A percentile compares a stretch with the other conserved stretches of the same genome.
Evolutionary conservation across 2,888 invertebrate species (phyloP).

Genomic region (Ophion costatus): DNA sequence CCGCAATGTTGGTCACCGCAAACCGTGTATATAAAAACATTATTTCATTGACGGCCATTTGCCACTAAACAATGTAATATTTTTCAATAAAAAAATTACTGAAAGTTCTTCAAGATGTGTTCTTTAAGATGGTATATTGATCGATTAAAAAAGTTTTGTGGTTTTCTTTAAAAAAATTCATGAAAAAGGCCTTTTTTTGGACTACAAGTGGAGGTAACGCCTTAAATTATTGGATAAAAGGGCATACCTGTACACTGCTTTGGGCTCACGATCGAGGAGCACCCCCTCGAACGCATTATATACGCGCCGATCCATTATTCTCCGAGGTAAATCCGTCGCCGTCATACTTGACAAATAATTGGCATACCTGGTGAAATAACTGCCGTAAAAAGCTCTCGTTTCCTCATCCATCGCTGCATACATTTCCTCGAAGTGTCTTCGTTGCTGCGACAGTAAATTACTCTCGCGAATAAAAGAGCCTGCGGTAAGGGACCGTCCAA

Average conservation of each 20-base stretch:
- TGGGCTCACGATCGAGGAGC: slow-evolving; percentile 86
- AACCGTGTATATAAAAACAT: too few relatives aligned
- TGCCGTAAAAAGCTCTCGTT: slow-evolving; percentile 87
- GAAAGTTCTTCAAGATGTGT: too few relatives aligned
- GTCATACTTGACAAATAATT: slow-evolving; percentile 85
- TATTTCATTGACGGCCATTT: too few relatives aligned
- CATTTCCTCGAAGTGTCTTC: slow-evolving; percentile 87
- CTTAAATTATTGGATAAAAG: neutral
- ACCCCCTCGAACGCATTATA: slow-evolving; percentile 87
- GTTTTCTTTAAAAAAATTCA: too few relatives aligned
- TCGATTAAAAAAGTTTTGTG: too few relatives aligned
- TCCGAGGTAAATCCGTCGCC: slow-evolving; percentile 82
- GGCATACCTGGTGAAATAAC: slow-evolving; percentile 88
- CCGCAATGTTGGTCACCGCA: too few relatives aligned
- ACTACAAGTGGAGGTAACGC: too few relatives aligned
- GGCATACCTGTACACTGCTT: slow-evolving; percentile 86
- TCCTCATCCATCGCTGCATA: slow-evolving; percentile 86
- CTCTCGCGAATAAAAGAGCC: slow-evolving; percentile 90
- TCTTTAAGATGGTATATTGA: too few relatives aligned
- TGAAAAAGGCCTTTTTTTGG: too few relatives aligned
- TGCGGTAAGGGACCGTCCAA: slow-evolving; percentile 71
- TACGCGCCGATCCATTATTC: slow-evolving; percentile 85
- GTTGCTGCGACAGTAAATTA: slow-evolving; percentile 88
- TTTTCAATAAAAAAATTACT: too few relatives aligned
- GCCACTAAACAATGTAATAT: too few relatives aligned